These are phyloP conservation scores for Alosa alosa DNA, from an alignment of 2,113 vertebrate genomes.

Conservation along the genomic window DNA sequence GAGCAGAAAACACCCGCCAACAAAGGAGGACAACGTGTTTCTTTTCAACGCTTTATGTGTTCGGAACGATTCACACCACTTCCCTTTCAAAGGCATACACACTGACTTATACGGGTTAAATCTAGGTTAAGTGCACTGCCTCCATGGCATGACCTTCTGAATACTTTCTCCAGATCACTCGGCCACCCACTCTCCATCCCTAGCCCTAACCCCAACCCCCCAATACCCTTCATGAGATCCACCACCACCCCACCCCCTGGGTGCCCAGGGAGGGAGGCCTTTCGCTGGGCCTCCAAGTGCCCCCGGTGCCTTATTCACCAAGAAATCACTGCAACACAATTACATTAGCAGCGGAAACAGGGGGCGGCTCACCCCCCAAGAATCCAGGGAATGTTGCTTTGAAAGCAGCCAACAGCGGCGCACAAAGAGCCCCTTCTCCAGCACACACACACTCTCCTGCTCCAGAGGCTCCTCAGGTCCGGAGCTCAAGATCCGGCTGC, in stretches of 20 bases:
- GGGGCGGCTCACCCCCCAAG: conserved; percentile 59
- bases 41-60: background rate
- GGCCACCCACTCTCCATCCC: background rate
- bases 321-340: conserved; percentile 63
- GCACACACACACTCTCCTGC: conserved; percentile 41
- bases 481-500: background rate
- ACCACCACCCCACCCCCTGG: background rate
- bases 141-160: background rate
- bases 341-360: conserved; percentile 61
- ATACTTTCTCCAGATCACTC: background rate
- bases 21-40: background rate
- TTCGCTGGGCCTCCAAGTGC: background rate
- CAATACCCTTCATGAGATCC: background rate
- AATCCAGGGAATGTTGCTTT: conserved; percentile 67
- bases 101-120: background rate
- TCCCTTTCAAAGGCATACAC: background rate
- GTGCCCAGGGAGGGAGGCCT: conserved; percentile 1
- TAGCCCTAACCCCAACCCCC: background rate
- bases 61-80: background rate
- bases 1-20: background rate
- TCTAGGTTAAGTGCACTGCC: background rate
- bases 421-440: conserved; percentile 69
- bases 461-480: conserved; percentile 43
- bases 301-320: conserved; percentile 42
- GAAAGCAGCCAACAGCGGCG: conserved; percentile 50